These are phyloP conservation scores for Andrena hattorfiana DNA, from an alignment of 2,888 invertebrate species.

Conservation along the genomic window DNA sequence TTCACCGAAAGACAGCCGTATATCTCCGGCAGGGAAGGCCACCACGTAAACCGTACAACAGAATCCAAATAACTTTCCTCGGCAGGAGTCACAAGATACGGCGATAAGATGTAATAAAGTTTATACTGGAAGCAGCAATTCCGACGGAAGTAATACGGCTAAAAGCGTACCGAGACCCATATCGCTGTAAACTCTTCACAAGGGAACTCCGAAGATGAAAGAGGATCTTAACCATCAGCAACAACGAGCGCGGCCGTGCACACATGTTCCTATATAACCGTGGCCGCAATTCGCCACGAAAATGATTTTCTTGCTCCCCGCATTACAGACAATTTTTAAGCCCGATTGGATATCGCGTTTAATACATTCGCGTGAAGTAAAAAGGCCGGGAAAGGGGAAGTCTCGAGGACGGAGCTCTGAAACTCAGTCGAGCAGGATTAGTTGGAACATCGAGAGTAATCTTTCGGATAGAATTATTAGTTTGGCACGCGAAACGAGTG, in stretches of 20 bases:
- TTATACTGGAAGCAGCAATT: constrained; percentile 52
- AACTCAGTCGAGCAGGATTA: not conserved
- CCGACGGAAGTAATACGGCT: constrained; percentile 57
- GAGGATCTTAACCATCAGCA: constrained; percentile 56
- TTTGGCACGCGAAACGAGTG: not conserved
- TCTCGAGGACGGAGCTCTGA: not conserved
- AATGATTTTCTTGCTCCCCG: constrained; percentile 2
- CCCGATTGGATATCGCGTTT: not conserved
- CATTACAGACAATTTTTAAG: not conserved
- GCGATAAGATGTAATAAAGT: constrained; percentile 58
- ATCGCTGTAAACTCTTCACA: constrained; percentile 55
- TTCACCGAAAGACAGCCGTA: not conserved
- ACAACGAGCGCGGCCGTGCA: constrained; percentile 29
- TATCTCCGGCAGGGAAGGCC: not conserved
- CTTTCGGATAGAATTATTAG: not conserved
- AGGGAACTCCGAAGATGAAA: constrained; percentile 53
- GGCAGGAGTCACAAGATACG: constrained; percentile 26
- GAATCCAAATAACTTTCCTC: constrained; percentile 49
- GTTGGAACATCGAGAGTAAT: not conserved
- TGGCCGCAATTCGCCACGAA: constrained; percentile 36
- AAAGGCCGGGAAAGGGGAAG: not conserved
- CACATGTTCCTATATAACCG: constrained; percentile 28
- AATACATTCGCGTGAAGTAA: not conserved
- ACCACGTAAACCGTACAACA: constrained; percentile 27
- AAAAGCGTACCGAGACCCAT: constrained; percentile 47